These are phyloP conservation scores for Diadema setosum DNA, from an alignment of 35 echinoderm and acorn worm genomes.

Conservation along the genomic window DNA sequence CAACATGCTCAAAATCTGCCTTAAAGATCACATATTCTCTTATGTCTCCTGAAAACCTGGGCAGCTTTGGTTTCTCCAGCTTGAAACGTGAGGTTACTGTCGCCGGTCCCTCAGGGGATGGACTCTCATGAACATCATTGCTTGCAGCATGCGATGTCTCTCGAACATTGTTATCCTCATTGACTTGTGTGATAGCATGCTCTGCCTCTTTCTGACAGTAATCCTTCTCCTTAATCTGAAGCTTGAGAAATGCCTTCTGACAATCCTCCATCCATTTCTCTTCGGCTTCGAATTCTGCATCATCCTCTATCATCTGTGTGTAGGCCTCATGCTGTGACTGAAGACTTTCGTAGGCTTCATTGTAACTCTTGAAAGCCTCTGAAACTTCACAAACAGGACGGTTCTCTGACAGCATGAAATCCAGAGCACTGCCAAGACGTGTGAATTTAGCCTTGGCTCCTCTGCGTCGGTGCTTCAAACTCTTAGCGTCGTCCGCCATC, in stretches of 20 bases:
- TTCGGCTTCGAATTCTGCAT: constrained; percentile 35
- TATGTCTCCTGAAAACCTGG: constrained; percentile 46
- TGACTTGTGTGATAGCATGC: neutral
- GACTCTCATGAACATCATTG: neutral
- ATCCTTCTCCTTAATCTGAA: neutral
- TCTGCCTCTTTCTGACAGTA: neutral
- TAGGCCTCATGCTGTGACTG: constrained; percentile 6
- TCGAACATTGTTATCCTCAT: too few species aligned
- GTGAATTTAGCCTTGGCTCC: constrained; percentile 36
- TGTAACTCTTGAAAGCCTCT: neutral
- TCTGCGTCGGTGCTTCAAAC: neutral
- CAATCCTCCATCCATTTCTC: constrained; percentile 33
- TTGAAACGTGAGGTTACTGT: neutral
- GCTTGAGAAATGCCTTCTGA: neutral
- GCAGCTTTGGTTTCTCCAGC: constrained; percentile 26
- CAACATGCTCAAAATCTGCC: constrained; percentile 25
- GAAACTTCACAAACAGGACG: neutral
- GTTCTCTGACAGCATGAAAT: neutral
- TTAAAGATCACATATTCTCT: constrained; percentile 44
- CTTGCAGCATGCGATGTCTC: neutral
- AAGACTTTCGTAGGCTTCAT: constrained; percentile 18
- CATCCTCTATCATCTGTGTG: constrained; percentile 14
- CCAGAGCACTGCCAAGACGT: constrained; percentile 15
- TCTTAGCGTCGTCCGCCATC: neutral
- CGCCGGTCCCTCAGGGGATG: neutral